Evolutionary conservation across 2,888 invertebrate species (phyloP).

Genomic region (Orgyia antiqua): DNA sequence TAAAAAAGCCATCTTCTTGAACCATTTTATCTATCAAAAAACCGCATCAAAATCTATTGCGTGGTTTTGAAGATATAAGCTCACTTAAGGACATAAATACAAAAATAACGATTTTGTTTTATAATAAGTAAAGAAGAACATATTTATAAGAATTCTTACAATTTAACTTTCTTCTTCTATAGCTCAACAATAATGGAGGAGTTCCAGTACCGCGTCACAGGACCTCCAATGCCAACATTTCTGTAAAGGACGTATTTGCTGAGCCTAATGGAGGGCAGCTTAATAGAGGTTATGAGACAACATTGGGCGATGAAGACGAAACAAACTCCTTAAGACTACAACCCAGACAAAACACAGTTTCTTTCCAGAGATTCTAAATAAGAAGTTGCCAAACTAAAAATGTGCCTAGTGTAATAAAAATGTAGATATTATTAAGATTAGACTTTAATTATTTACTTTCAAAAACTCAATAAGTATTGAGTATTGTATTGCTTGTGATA

Average conservation of each 20-base stretch:
- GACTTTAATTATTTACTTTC: constrained; percentile 24
- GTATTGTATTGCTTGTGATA: constrained; percentile 59
- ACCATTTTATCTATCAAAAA: too few species aligned
- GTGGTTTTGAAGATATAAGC: too few species aligned
- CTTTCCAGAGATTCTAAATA: constrained; percentile 73
- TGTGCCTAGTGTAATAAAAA: constrained; percentile 24
- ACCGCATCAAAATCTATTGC: too few species aligned
- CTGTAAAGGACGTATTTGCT: constrained; percentile 88
- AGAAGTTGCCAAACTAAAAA: constrained; percentile 47
- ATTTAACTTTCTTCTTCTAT: too few species aligned
- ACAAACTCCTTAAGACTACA: constrained; percentile 86
- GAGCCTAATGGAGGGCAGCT: constrained; percentile 85
- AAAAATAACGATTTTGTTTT: too few species aligned
- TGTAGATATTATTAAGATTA: constrained; percentile 29
- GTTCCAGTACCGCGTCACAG: constrained; percentile 80
- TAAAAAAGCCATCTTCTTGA: too few species aligned
- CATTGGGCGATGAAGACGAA: constrained; percentile 81
- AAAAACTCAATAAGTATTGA: constrained; percentile 25
- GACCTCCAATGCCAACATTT: constrained; percentile 86
- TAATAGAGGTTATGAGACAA: constrained; percentile 87
- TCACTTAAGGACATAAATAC: too few species aligned
- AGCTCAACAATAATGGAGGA: constrained; percentile 80
- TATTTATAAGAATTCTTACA: too few species aligned
- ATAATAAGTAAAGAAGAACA: too few species aligned
- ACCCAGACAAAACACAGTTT: constrained; percentile 80